Evolutionary conservation across 2,888 invertebrate genomes (phyloP).

Genomic region (Anthophora plumipes): DNA sequence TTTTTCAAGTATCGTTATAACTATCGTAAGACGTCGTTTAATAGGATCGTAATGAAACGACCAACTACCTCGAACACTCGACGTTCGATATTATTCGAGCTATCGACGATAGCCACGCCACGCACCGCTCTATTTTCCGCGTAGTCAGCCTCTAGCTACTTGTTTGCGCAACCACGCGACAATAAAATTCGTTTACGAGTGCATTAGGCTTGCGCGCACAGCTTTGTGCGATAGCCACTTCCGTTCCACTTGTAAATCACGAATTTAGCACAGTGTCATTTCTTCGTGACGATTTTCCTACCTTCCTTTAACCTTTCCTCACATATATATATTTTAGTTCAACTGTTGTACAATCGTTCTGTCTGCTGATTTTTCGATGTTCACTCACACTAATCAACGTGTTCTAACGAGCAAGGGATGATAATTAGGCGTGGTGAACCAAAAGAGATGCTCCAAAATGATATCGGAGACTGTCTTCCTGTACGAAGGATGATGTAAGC

Average conservation of each 20-base stretch:
- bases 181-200: constrained; percentile 77
- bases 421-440: constrained; percentile 66
- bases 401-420: constrained; percentile 40
- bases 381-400: too few species aligned
- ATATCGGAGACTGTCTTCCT: constrained; percentile 59
- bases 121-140: constrained; percentile 55
- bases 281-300: not conserved
- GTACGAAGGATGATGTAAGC: constrained; percentile 70
- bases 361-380: not conserved
- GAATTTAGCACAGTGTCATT: constrained; percentile 61
- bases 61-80: not conserved
- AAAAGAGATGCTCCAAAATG: constrained; percentile 75
- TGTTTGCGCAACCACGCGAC: constrained; percentile 71
- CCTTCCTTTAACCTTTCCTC: not conserved
- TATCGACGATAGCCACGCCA: constrained; percentile 28
- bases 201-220: constrained; percentile 61
- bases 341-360: not conserved
- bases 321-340: not conserved
- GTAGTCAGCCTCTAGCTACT: constrained; percentile 49
- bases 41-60: not conserved
- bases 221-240: constrained; percentile 73
- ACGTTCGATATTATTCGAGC: constrained; percentile 26
- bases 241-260: constrained; percentile 74
- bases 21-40: constrained; percentile 5
- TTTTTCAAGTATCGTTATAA: not conserved